phyloP scores from a whole-genome alignment of 2,797 vertebrate species.

The Gambelia wislizenii region DNA sequence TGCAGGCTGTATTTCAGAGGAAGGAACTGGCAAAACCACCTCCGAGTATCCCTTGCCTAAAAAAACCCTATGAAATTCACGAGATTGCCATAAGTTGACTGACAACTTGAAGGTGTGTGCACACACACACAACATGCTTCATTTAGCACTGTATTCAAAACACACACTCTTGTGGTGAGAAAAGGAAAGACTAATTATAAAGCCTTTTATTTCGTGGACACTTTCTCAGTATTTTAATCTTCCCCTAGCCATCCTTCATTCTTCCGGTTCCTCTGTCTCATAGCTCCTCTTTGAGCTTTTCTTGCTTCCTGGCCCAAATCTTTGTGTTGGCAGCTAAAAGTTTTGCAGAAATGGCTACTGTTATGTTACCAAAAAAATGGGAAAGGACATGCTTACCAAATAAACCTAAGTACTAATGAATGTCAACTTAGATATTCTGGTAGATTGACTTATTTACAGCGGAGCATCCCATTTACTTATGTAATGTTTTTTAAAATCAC shows the following conservation, averaged over 20 bases:
- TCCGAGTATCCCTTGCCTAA: no score
- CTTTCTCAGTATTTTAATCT: background rate
- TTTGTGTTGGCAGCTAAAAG: background rate
- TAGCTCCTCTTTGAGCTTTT: background rate
- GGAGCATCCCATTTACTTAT: background rate
- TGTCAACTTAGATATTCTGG: background rate
- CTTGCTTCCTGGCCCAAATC: conserved; percentile 6
- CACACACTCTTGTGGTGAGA: conserved; percentile 72
- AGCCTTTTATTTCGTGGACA: background rate
- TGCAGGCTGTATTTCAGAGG: no score
- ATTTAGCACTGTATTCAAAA: conserved; percentile 42
- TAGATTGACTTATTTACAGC: conserved; percentile 1
- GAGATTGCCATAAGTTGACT: no score
- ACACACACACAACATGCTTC: no score
- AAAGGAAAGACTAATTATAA: conserved; percentile 40
- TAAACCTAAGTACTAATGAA: background rate
- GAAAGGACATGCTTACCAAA: background rate
- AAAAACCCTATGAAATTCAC: no score
- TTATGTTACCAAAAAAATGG: background rate
- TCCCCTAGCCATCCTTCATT: background rate
- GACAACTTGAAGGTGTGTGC: no score
- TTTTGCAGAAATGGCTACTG: background rate
- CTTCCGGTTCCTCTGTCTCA: background rate
- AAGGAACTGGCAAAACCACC: no score
- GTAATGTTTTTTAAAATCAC: background rate